phyloP scores from a whole-genome alignment of 2,888 invertebrate species.

The Polymixis lichenea region DNA sequence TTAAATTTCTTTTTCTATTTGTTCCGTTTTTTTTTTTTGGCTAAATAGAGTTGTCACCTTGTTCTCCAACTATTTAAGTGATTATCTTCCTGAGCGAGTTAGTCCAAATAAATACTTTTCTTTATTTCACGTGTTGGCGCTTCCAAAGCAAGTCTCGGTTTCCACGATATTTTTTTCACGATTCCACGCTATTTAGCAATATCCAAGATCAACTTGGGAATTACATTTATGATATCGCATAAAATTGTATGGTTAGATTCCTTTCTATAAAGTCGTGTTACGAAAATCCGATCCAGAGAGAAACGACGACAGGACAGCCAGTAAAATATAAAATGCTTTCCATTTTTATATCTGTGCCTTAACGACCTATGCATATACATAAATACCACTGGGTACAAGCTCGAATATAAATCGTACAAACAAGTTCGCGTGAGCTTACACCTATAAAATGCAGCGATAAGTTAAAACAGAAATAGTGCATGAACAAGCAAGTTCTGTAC shows the following conservation, averaged over 20 bases:
- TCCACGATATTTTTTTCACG: background rate
- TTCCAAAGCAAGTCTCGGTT: background rate
- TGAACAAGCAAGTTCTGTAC: background rate
- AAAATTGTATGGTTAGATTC: background rate
- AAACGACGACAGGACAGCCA: background rate
- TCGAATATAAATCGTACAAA: conserved; percentile 41
- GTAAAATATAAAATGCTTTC: conserved; percentile 3
- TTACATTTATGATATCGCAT: background rate
- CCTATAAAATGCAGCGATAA: conserved; percentile 41
- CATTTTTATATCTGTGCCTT: conserved; percentile 26
- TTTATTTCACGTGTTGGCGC: background rate
- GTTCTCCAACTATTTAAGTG: background rate
- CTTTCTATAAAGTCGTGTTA: too few species aligned
- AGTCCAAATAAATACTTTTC: background rate
- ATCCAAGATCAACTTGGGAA: background rate
- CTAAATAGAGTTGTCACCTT: too few species aligned
- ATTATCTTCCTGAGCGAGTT: background rate
- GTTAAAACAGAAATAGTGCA: conserved; percentile 35
- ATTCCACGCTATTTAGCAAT: background rate
- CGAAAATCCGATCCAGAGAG: too few species aligned
- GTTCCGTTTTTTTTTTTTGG: too few species aligned
- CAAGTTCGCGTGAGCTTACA: conserved; percentile 48
- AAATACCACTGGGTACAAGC: background rate
- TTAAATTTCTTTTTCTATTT: background rate
- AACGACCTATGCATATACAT: conserved; percentile 19